A percentile compares a stretch with the other conserved stretches of the same genome.
phyloP scores from a whole-genome alignment of 2,888 invertebrate genomes.

The Hirtodrosophila confusa region DNA sequence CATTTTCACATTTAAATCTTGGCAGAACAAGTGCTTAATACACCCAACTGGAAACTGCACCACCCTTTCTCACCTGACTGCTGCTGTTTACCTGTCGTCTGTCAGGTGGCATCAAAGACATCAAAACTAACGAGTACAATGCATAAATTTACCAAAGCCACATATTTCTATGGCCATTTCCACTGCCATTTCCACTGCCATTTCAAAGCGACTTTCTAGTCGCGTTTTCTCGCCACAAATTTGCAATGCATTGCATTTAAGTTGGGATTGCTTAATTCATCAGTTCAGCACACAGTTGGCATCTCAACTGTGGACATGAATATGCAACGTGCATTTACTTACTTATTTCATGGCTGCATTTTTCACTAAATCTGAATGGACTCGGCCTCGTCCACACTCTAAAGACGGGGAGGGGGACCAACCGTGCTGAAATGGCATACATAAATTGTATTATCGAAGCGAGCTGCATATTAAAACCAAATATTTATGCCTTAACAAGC shows the following conservation, averaged over 20 bases:
- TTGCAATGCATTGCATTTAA: slow-evolving; percentile 69
- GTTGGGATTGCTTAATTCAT: slow-evolving; percentile 72
- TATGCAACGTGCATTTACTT: slow-evolving; percentile 57
- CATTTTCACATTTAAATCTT: slow-evolving; percentile 45
- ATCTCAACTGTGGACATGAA: slow-evolving; percentile 52
- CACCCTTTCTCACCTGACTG: too few species aligned
- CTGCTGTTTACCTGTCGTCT: slow-evolving; percentile 5
- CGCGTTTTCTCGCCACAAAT: slow-evolving; percentile 47
- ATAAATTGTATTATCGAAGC: slow-evolving; percentile 48
- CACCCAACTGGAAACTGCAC: neutral
- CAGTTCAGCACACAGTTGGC: slow-evolving; percentile 75
- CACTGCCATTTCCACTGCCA: slow-evolving; percentile 2
- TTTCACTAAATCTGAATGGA: slow-evolving; percentile 45
- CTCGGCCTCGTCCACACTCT: slow-evolving; percentile 23
- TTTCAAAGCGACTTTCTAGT: slow-evolving; percentile 61
- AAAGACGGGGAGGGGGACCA: neutral
- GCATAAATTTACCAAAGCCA: slow-evolving; percentile 62
- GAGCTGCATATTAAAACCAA: slow-evolving; percentile 37
- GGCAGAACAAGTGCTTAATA: slow-evolving; percentile 20
- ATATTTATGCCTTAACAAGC: slow-evolving; percentile 42
- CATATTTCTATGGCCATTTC: slow-evolving; percentile 15
- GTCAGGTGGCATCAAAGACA: slow-evolving; percentile 73
- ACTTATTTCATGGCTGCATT: slow-evolving; percentile 43
- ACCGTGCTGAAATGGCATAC: slow-evolving; percentile 1
- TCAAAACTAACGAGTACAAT: slow-evolving; percentile 72